These are phyloP conservation scores for Henicopernis longicauda DNA, from an alignment of 2,113 vertebrate genomes.

Conservation along the genomic window DNA sequence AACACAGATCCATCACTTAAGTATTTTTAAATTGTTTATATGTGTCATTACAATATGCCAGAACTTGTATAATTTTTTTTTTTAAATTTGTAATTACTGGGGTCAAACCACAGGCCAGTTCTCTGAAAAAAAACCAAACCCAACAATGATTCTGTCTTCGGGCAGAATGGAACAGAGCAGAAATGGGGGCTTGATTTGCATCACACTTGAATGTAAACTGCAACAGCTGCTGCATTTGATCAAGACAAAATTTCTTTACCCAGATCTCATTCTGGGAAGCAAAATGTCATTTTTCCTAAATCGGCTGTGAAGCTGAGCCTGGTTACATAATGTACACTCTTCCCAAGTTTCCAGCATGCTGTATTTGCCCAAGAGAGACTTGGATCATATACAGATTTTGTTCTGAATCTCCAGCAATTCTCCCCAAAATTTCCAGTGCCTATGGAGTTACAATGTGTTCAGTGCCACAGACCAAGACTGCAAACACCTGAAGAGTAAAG, in stretches of 20 bases:
- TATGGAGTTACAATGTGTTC: not conserved
- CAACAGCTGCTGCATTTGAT: constrained; percentile 38
- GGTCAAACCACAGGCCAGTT: not conserved
- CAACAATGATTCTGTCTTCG: not conserved
- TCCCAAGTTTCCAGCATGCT: not conserved
- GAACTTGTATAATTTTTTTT: not conserved
- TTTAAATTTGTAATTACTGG: not conserved
- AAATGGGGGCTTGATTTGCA: constrained; percentile 13
- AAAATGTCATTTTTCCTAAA: constrained; percentile 34
- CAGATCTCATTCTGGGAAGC: constrained; percentile 17
- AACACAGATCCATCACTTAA: constrained; percentile 10
- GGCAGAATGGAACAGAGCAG: not conserved
- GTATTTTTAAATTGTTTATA: constrained; percentile 37
- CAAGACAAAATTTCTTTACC: constrained; percentile 26
- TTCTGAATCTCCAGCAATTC: not conserved
- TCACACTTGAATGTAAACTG: constrained; percentile 27
- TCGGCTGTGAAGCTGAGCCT: constrained; percentile 9
- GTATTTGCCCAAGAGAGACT: not conserved
- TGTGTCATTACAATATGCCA: not conserved
- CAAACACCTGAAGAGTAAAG: not conserved
- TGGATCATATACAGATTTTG: not conserved
- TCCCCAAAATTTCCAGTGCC: not conserved
- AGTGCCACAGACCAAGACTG: not conserved
- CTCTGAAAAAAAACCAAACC: not conserved
- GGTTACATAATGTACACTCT: constrained; percentile 2